These are phyloP conservation scores for Pipistrellus kuhlii DNA, from an alignment of 2,797 vertebrate genomes.

Conservation along the genomic window DNA sequence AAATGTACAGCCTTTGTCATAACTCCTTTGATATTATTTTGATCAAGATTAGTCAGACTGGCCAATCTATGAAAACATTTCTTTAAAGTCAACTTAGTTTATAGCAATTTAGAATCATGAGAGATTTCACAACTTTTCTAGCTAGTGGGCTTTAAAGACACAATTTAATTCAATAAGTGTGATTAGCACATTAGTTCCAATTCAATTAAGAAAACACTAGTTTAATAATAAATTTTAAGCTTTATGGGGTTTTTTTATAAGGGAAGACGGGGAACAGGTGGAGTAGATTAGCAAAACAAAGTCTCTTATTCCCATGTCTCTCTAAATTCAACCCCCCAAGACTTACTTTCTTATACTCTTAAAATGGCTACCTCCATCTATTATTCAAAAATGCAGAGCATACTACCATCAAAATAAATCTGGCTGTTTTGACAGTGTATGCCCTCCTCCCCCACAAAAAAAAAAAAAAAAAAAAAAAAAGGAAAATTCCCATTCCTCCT, in stretches of 20 bases:
- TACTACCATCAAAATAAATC: neutral
- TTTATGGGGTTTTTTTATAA: neutral
- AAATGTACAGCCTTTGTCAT: constrained; percentile 56
- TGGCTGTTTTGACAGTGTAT: constrained; percentile 18
- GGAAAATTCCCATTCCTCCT: constrained; percentile 18
- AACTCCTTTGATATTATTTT: constrained; percentile 57
- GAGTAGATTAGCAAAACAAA: constrained; percentile 15
- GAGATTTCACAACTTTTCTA: constrained; percentile 63
- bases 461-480: neutral
- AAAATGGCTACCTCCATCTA: constrained; percentile 79
- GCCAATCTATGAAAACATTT: constrained; percentile 55
- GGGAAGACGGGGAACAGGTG: constrained; percentile 26
- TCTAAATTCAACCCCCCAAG: constrained; percentile 57
- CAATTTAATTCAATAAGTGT: constrained; percentile 38
- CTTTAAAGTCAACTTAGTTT: constrained; percentile 52
- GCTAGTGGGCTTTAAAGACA: constrained; percentile 55
- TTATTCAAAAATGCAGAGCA: constrained; percentile 50
- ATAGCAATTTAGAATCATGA: constrained; percentile 40
- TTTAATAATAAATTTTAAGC: constrained; percentile 38
- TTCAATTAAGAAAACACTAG: constrained; percentile 39
- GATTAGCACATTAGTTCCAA: constrained; percentile 32
- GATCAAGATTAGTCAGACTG: constrained; percentile 58
- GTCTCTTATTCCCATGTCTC: constrained; percentile 28
- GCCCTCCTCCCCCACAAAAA: neutral
- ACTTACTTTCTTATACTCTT: constrained; percentile 55